phyloP scores from a whole-genome alignment of 1,140 invertebrate species.

The Sarcophaga bullata region DNA sequence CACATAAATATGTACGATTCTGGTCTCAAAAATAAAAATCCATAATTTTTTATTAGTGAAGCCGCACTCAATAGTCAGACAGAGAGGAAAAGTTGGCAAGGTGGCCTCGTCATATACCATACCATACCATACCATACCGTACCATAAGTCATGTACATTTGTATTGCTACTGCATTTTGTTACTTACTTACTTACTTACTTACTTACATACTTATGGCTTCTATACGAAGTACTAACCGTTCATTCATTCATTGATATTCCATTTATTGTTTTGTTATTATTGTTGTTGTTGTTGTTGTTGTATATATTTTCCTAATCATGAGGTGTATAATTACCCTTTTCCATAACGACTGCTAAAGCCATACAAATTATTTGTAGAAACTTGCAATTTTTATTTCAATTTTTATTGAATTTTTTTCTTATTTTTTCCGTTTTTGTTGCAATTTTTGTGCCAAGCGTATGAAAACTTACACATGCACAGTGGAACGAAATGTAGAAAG shows the following conservation, averaged over 20 bases:
- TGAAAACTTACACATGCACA: not conserved
- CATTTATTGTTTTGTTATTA: not conserved
- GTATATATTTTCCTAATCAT: not conserved
- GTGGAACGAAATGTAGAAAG: not conserved
- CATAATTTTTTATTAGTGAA: not conserved
- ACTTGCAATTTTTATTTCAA: conserved; percentile 3
- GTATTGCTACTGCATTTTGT: no score
- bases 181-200: not conserved
- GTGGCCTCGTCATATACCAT: no score
- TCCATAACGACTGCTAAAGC: conserved; percentile 5
- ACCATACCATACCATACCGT: no score
- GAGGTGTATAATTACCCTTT: conserved; percentile 18
- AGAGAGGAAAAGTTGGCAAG: no score
- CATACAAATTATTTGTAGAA: not conserved
- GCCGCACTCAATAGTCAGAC: no score
- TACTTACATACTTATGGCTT: not conserved
- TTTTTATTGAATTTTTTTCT: not conserved
- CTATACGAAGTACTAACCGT: not conserved
- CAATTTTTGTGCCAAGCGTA: not conserved
- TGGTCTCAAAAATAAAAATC: not conserved
- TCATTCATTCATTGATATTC: not conserved
- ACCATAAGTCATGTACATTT: no score
- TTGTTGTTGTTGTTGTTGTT: no score
- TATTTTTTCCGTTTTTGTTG: not conserved
- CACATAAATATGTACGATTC: not conserved